Evolutionary conservation across 2,888 invertebrate genomes (phyloP), one percentile per base, ranked within the genome.

Genomic region (Carpatolechia fugitivella): DNA sequence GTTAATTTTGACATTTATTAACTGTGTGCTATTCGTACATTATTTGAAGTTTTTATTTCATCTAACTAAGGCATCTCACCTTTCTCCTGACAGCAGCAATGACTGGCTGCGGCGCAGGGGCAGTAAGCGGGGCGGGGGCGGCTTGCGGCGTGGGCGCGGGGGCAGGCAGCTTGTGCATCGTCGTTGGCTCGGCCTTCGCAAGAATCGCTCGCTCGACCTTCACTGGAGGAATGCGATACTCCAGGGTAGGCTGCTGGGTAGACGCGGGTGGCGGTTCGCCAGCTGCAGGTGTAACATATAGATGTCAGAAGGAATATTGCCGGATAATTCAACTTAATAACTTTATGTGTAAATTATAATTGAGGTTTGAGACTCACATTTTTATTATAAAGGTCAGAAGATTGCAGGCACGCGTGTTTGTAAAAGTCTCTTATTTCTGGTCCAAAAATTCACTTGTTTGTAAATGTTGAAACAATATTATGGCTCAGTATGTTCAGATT

Each of bases 191-290:
- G 29, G 78, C 67, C 67, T 88, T 89, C 58, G 72, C 71, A 36
- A 83, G 82, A 52, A 83, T 82, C 53, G 78, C 69, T 56, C 87
- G 87, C 68, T 88, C 90, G 57, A 82, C 63, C 67, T 89, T 89
- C 54, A 82, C 70, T 52, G 75, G 68, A 29, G 66, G 78, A 69
- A 65, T 71, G 56, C 64, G 61, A 58, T 62, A 66, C 50, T 63
- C 67, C 51, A 60, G 66, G 11, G 68, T 77, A 61, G 62, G 78
- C 70, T 59, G 90, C 59, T 84, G 91, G 64, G 85, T 91, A 64
- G 87, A 92, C 63, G 62, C 40, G 70, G 66, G 58, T 64, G 71
- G 91, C 57, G 90, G 92, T 72, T 90, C 68, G 91, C 93, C 68
- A 72, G 76, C 55, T 56, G 48, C 40, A 16, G 24, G 6, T 24